These are phyloP conservation scores for Mionectes olivaceus DNA, from an alignment of 2,797 vertebrate species.

Conservation along the genomic window DNA sequence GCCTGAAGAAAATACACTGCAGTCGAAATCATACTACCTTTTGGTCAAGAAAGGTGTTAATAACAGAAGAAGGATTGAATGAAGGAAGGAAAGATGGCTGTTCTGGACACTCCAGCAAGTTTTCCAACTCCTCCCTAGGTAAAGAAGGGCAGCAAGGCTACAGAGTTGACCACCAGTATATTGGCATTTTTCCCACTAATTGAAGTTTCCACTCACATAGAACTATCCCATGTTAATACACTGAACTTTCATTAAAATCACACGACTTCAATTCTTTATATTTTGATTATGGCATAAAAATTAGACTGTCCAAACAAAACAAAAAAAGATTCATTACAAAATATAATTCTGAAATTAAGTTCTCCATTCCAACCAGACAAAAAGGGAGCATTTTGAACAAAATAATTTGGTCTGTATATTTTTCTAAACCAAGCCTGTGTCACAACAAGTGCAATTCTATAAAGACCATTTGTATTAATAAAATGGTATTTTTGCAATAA, in stretches of 20 bases:
- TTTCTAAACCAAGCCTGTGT: conserved; percentile 34
- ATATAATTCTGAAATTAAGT: conserved; percentile 9
- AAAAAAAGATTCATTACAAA: not conserved
- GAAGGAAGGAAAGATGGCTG: not conserved
- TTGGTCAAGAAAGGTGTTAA: not conserved
- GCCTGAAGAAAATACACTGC: not conserved
- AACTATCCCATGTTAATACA: not conserved
- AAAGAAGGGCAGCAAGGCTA: not conserved
- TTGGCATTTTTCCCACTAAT: not conserved
- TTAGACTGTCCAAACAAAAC: not conserved
- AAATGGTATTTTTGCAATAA: conserved; percentile 52
- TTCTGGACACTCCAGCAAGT: not conserved
- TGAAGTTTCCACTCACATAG: not conserved
- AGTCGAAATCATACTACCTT: not conserved
- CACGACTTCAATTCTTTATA: not conserved
- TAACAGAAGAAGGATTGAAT: not conserved
- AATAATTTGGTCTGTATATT: conserved; percentile 50
- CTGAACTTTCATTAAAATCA: not conserved
- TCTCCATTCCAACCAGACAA: not conserved
- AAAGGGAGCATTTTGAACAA: not conserved
- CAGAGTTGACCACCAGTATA: not conserved
- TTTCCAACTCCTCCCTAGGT: not conserved
- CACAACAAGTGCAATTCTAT: conserved; percentile 13
- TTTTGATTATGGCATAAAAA: conserved; percentile 4
- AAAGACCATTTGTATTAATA: conserved; percentile 60